Evolutionary conservation across 2,888 invertebrate genomes (phyloP).

Genomic region (Brachypterus glaber): DNA sequence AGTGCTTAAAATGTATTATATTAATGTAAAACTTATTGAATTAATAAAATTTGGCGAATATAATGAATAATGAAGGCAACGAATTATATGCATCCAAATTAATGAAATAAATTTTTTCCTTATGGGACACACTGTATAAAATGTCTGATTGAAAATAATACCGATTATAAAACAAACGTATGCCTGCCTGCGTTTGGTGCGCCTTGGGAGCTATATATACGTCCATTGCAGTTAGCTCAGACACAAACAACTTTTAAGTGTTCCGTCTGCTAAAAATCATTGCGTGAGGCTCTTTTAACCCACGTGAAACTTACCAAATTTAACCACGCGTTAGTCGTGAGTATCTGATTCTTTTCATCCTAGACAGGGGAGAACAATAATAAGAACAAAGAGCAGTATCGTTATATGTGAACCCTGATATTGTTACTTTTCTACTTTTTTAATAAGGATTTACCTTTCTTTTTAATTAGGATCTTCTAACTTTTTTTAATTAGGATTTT

Average conservation of each 20-base stretch:
- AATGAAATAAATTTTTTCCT: too few relatives aligned
- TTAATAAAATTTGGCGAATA: too few relatives aligned
- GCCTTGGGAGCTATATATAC: conserved; percentile 33
- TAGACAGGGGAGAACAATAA: conserved; percentile 50
- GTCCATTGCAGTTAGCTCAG: conserved; percentile 40
- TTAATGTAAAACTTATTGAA: too few relatives aligned
- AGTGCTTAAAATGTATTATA: too few relatives aligned
- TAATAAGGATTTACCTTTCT: too few relatives aligned
- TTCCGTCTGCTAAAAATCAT: conserved; percentile 36
- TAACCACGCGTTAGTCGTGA: conserved; percentile 96
- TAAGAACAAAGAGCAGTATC: conserved; percentile 46
- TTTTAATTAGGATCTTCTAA: too few relatives aligned
- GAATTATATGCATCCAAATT: too few relatives aligned
- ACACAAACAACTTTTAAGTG: conserved; percentile 34
- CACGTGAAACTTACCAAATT: conserved; percentile 84
- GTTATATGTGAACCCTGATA: too few relatives aligned
- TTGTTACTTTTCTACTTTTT: too few relatives aligned
- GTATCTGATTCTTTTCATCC: conserved; percentile 99
- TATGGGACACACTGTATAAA: background rate
- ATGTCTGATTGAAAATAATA: background rate
- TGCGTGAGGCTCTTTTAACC: conserved; percentile 37
- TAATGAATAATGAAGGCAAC: too few relatives aligned
- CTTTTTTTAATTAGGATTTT: too few relatives aligned
- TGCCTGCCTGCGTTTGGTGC: conserved; percentile 20
- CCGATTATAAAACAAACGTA: conserved; percentile 5